phyloP scores from a whole-genome alignment of 2,797 vertebrate species.

The Crypturellus tataupa region DNA sequence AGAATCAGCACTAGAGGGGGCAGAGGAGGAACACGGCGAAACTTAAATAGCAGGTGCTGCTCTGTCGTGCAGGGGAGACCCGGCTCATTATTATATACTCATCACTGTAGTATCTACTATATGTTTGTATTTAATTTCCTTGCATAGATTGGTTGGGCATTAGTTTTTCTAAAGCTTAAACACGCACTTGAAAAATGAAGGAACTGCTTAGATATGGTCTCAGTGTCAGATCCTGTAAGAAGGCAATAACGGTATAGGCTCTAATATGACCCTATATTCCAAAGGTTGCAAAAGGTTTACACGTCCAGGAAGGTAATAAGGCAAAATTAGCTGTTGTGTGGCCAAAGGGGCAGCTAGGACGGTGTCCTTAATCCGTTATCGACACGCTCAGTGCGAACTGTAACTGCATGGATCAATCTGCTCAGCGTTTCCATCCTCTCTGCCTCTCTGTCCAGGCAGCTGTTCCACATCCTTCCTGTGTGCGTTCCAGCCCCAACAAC shows the following conservation, averaged over 20 bases:
- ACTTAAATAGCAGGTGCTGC: neutral
- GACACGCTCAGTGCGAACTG: neutral
- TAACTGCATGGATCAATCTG: neutral
- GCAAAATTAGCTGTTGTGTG: neutral
- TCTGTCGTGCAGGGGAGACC: neutral
- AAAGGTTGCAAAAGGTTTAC: neutral
- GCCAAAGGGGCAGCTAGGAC: neutral
- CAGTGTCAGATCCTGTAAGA: neutral
- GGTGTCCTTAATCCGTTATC: neutral
- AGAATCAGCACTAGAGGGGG: neutral
- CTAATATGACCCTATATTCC: neutral
- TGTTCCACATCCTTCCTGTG: neutral
- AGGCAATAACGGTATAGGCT: neutral
- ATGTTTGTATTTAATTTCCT: neutral
- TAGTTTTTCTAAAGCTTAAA: neutral
- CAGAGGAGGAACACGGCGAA: neutral
- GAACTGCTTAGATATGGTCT: neutral
- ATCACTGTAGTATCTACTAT: neutral
- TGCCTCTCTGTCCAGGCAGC: neutral
- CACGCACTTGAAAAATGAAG: neutral
- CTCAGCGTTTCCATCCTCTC: neutral
- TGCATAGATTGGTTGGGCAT: neutral
- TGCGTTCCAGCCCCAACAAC: neutral
- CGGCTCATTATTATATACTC: neutral
- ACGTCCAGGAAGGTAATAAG: neutral